A percentile compares a stretch with the other conserved stretches of the same genome.
Evolutionary conservation across 2,888 invertebrate species (phyloP).

Genomic region (Hypsopygia costalis): DNA sequence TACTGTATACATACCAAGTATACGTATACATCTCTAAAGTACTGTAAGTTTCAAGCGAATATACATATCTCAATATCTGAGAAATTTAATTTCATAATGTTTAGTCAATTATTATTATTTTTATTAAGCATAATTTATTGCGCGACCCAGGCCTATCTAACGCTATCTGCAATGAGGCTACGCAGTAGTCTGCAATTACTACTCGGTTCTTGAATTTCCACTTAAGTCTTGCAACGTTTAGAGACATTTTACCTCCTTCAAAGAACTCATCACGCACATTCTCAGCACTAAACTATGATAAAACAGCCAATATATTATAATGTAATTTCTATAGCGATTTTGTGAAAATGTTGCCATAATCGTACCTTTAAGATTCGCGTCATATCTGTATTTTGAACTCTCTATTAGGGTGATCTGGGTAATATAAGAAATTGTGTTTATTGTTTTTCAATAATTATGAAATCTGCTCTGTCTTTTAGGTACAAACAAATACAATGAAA

Average conservation of each 20-base stretch:
- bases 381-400: background rate
- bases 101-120: slow-evolving; percentile 24
- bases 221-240: background rate
- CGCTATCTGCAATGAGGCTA: slow-evolving; percentile 31
- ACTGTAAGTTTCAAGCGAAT: slow-evolving; percentile 19
- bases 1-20: background rate
- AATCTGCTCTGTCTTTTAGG: slow-evolving; percentile 1
- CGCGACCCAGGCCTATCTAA: slow-evolving; percentile 57
- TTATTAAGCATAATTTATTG: slow-evolving; percentile 13
- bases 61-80: slow-evolving; percentile 33
- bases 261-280: slow-evolving; percentile 22
- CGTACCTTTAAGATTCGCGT: slow-evolving; percentile 20
- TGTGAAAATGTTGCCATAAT: slow-evolving; percentile 19
- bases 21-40: background rate
- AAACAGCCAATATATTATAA: slow-evolving; percentile 12
- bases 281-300: slow-evolving; percentile 24
- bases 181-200: slow-evolving; percentile 21
- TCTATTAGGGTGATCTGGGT: background rate
- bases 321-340: slow-evolving; percentile 29
- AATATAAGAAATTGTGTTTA: background rate
- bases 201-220: slow-evolving; percentile 8
- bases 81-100: slow-evolving; percentile 25
- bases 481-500: too few relatives aligned
- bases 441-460: background rate
- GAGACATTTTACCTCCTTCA: background rate